Evolutionary conservation across 2,888 invertebrate genomes (phyloP), one percentile per base, ranked within the genome.

Genomic region (Cephus runcator): DNA sequence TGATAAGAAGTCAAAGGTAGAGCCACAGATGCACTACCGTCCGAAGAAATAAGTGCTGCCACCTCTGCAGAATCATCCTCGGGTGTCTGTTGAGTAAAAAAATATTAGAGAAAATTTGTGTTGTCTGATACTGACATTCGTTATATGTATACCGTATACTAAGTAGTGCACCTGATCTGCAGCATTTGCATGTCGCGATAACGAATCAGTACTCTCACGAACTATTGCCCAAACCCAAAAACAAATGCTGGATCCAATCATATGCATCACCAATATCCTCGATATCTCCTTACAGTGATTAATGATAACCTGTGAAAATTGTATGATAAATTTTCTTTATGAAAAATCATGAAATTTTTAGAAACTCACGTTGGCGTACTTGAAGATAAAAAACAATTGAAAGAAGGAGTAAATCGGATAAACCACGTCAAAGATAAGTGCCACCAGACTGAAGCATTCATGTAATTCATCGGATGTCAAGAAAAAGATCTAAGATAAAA

Each of bases 181-280:
- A 40, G 79, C 79, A 81, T 92, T 91, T 3, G 93, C 92, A n/a
- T 90, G 87, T 80, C 87, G 87, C 12, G 93, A 92, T 73, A 96
- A 91, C 1, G 95, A 94, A 77, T 96, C 94, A 34, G 95, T 91
- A 0, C 95, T 96, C 91, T 97, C 96, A 78, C 95, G 93, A 23
- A 96, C 93, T 80, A 96, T 95, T 3, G 96, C 95, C 88, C 94
- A 94, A n/a, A 96, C 90, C 96, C 96, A 96, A 87, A 96, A 95
- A 87, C 96, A 95, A n/a, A 96, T 91, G 86, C 96, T 96, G 79
- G 96, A 95, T 0, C 95, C 95, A 36, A 96, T 94, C 92, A 96
- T 94, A 89, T 97, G 96, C 96, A 96, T 96, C 79, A 96, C 92
- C 4, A 95, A 96, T 84, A 96, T 94, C 80, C 95, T 93, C 1